Percentiles rank a stretch among this genome's conserved stretches.
Conservation (phyloP, 1,140 invertebrate genomes). For the Sarcophaga bullata region DNA sequence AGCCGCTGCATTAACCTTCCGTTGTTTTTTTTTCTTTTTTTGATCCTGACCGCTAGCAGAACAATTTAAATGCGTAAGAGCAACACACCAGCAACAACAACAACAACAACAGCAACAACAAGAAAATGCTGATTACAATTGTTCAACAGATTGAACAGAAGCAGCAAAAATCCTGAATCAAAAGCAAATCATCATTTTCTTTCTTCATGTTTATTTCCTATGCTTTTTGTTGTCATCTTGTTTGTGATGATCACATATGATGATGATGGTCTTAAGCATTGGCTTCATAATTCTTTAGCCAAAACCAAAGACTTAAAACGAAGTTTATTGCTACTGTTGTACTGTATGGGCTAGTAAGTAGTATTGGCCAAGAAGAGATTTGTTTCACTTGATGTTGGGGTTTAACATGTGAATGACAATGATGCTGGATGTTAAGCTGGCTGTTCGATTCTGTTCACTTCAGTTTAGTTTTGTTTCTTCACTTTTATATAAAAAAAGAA, state of each 20-base stretch:
- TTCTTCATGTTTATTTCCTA: background rate
- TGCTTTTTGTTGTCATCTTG: background rate
- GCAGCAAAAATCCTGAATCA: background rate
- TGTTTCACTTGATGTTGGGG: background rate
- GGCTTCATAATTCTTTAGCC: too few relatives aligned
- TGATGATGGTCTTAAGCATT: too few relatives aligned
- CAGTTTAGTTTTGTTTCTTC: too few relatives aligned
- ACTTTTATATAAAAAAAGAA: too few relatives aligned
- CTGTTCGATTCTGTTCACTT: too few relatives aligned
- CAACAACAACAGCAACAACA: too few relatives aligned
- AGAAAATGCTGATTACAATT: too few relatives aligned
- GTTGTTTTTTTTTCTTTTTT: constrained; percentile 29
- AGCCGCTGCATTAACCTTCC: background rate
- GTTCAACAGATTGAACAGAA: background rate
- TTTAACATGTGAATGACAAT: constrained; percentile 34
- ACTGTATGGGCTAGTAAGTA: background rate
- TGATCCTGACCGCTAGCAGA: constrained; percentile 52
- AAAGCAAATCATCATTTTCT: constrained; percentile 32
- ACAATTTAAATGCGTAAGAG: constrained; percentile 33
- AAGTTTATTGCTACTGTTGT: background rate
- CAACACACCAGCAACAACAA: too few relatives aligned
- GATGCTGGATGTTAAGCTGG: background rate
- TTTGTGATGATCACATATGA: background rate
- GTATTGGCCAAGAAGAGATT: background rate
- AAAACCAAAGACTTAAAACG: too few relatives aligned